These are phyloP conservation scores for Rallus crepitans DNA, from an alignment of 2,797 vertebrate genomes.

Conservation along the genomic window DNA sequence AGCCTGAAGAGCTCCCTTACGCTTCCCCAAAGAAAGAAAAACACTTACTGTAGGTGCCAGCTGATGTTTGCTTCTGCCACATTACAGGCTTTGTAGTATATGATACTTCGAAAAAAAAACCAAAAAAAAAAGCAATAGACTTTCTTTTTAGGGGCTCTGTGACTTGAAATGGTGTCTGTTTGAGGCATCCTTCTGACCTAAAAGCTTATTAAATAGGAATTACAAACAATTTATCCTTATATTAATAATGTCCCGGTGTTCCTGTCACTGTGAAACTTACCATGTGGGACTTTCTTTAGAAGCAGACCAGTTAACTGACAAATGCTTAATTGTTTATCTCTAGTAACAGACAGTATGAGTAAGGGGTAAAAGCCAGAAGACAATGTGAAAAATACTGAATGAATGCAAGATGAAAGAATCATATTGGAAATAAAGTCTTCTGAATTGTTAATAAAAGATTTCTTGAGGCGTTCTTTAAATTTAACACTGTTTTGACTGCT, in stretches of 20 bases:
- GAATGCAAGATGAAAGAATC: not conserved
- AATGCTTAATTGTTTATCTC: not conserved
- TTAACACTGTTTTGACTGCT: constrained; percentile 29
- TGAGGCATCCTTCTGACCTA: constrained; percentile 61
- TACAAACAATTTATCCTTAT: not conserved
- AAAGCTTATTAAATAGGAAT: not conserved
- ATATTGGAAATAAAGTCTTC: constrained; percentile 2
- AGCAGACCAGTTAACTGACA: not conserved
- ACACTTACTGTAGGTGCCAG: not conserved
- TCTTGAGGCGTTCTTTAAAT: constrained; percentile 30
- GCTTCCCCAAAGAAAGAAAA: not conserved
- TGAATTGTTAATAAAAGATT: not conserved
- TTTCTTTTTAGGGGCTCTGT: not conserved
- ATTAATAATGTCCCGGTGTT: not conserved
- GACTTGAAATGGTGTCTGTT: not conserved
- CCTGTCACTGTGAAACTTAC: not conserved
- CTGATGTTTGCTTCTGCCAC: not conserved
- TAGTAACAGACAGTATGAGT: not conserved
- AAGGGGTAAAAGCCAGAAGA: not conserved
- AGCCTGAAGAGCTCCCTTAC: not conserved
- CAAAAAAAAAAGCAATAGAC: not conserved
- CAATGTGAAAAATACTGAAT: not conserved
- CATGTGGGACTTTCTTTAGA: not conserved
- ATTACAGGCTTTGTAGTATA: not conserved
- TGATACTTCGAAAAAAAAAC: not conserved